phyloP scores from a whole-genome alignment of 2,888 invertebrate species.

The Mesoligia furuncula region DNA sequence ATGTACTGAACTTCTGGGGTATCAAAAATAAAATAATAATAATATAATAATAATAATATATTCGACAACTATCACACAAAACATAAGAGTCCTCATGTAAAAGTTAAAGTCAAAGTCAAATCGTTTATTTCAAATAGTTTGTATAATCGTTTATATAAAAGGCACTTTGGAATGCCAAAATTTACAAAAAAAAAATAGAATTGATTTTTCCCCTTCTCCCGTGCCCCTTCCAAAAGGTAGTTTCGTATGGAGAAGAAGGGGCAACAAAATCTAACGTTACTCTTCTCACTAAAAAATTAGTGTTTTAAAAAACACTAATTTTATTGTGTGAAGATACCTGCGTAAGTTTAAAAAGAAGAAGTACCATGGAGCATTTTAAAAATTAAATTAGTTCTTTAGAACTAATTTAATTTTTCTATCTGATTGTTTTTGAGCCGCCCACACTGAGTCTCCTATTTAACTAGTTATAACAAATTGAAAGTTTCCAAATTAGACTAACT shows the following conservation, averaged over 20 bases:
- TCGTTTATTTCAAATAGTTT: neutral
- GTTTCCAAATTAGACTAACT: neutral
- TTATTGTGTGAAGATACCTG: no score
- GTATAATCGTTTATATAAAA: neutral
- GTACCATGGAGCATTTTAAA: no score
- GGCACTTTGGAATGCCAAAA: neutral
- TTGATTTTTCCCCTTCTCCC: neutral
- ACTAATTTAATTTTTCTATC: neutral
- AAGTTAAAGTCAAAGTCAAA: neutral
- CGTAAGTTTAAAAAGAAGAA: no score
- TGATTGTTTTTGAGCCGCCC: neutral
- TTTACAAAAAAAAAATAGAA: neutral
- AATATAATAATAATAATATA: no score
- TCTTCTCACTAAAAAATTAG: no score
- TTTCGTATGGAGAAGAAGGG: neutral
- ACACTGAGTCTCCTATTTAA: neutral
- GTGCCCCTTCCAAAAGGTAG: neutral
- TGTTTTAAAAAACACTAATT: no score
- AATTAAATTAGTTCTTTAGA: no score
- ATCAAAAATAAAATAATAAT: no score
- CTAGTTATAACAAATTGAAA: constrained; percentile 4
- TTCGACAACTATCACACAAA: no score
- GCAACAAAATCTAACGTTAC: neutral
- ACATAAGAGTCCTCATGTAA: neutral
- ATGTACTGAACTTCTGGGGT: neutral